phyloP scores from a whole-genome alignment of 2,113 vertebrate genomes.

The Crocuta crocuta region DNA sequence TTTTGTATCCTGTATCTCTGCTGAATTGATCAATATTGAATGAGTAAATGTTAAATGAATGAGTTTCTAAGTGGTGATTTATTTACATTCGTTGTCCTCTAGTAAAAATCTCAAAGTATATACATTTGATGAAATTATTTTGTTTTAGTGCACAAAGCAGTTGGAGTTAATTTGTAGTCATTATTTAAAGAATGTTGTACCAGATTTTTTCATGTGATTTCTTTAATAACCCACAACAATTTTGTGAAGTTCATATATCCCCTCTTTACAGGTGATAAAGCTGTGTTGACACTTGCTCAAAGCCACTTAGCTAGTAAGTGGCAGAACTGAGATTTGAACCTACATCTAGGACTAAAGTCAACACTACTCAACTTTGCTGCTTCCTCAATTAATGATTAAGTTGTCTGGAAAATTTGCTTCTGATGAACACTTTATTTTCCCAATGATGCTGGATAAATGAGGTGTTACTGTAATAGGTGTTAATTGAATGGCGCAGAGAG shows the following conservation, averaged over 20 bases:
- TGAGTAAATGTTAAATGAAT: slow-evolving; percentile 13
- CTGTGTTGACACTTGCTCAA: neutral
- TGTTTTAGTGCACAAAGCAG: neutral
- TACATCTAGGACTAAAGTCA: neutral
- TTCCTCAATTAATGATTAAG: slow-evolving; percentile 60
- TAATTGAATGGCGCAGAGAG: slow-evolving; percentile 65
- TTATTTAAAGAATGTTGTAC: neutral
- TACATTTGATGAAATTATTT: slow-evolving; percentile 35
- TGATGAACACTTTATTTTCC: slow-evolving; percentile 61
- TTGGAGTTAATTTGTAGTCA: neutral
- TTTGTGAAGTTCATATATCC: neutral
- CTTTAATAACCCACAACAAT: neutral
- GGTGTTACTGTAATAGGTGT: slow-evolving; percentile 71
- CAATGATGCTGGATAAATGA: slow-evolving; percentile 63
- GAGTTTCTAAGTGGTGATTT: slow-evolving; percentile 36
- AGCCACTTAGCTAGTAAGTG: neutral
- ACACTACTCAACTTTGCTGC: slow-evolving; percentile 9
- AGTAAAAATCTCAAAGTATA: slow-evolving; percentile 10
- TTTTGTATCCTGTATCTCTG: neutral
- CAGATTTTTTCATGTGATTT: neutral
- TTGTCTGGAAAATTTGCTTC: slow-evolving; percentile 69
- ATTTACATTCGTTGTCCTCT: slow-evolving; percentile 24
- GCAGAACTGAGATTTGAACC: slow-evolving; percentile 20
- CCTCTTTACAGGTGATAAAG: neutral
- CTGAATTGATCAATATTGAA: neutral